These are phyloP conservation scores for Aix galericulata DNA, from an alignment of 2,113 vertebrate species.

Conservation along the genomic window DNA sequence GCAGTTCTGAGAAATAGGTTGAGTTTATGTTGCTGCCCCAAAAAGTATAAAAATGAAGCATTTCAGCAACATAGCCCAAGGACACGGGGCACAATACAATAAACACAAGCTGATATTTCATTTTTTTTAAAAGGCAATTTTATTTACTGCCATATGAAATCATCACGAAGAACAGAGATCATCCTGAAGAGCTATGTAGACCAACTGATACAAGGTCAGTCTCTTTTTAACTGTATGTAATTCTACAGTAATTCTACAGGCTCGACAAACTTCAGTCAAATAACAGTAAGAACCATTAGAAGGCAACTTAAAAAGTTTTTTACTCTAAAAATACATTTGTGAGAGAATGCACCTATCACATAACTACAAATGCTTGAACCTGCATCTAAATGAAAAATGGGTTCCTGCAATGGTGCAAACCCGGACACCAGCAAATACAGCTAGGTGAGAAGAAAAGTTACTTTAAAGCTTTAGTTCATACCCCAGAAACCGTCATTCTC, in stretches of 20 bases:
- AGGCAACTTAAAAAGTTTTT: background rate
- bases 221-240: background rate
- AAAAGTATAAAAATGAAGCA: background rate
- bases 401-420: background rate
- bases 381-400: background rate
- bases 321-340: background rate
- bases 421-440: background rate
- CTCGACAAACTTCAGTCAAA: background rate
- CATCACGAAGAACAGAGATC: background rate
- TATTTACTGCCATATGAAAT: background rate
- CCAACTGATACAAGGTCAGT: background rate
- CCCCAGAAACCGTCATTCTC: background rate
- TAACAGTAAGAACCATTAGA: background rate
- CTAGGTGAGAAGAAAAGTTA: background rate
- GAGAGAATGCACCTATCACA: background rate
- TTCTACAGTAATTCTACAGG: background rate
- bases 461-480: background rate
- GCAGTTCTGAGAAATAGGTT: background rate
- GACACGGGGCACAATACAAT: background rate
- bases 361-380: background rate
- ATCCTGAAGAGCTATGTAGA: background rate
- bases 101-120: background rate
- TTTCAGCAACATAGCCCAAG: background rate
- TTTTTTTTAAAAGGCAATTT: background rate
- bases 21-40: background rate